Conservation (phyloP, 2,113 vertebrate genomes). For the Pycnonotus jocosus region DNA sequence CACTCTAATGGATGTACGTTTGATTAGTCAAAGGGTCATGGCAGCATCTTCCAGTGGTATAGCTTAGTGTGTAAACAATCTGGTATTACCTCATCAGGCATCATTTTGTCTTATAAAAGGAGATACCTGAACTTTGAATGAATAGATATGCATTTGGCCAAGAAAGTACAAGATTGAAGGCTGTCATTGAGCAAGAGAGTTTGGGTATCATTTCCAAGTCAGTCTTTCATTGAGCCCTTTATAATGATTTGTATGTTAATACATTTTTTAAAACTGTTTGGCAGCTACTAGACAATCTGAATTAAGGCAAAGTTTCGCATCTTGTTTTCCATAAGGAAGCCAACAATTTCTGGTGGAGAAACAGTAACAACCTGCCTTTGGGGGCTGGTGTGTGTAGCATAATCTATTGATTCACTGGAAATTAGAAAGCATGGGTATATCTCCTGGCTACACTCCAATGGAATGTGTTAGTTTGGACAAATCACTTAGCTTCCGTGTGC, state of each 20-base stretch:
- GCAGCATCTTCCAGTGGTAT: neutral
- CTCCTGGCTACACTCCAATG: constrained; percentile 33
- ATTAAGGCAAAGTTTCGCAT: constrained; percentile 10
- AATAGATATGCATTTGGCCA: neutral
- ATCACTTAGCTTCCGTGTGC: constrained; percentile 39
- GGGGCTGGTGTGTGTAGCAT: neutral
- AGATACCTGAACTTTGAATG: neutral
- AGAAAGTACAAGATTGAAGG: neutral
- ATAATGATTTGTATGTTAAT: neutral
- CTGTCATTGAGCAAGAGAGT: neutral
- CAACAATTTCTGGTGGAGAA: neutral
- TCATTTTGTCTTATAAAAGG: neutral
- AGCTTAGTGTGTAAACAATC: neutral
- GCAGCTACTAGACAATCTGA: constrained; percentile 3
- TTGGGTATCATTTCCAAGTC: neutral
- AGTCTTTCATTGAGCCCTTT: neutral
- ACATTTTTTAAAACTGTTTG: neutral
- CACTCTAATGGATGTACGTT: neutral
- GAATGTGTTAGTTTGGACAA: constrained; percentile 42
- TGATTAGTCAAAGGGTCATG: neutral
- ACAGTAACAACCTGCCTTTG: neutral
- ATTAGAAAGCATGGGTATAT: constrained; percentile 17
- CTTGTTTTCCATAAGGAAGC: constrained; percentile 10
- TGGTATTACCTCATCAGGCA: neutral
- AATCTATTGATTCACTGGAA: constrained; percentile 34